These are phyloP conservation scores for Triops cancriformis DNA, from an alignment of 1,140 invertebrate genomes.

Conservation along the genomic window DNA sequence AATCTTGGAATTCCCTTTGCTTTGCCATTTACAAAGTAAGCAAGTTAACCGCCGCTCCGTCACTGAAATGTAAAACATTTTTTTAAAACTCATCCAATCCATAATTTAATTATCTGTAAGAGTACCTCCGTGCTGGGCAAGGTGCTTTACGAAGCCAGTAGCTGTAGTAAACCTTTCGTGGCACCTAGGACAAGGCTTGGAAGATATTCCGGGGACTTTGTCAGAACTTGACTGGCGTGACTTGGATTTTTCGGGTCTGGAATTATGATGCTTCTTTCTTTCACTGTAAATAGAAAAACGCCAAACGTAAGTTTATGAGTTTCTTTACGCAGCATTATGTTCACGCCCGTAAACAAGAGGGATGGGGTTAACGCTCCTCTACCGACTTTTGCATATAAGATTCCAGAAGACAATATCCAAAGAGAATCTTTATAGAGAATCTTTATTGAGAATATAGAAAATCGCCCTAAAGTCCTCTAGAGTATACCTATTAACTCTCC, in stretches of 20 bases:
- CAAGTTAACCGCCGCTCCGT: conserved; percentile 3
- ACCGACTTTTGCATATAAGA: no score
- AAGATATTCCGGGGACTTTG: conserved; percentile 20
- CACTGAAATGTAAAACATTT: not conserved
- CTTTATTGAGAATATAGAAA: no score
- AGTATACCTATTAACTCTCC: no score
- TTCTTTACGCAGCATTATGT: no score
- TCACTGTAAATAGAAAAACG: not conserved
- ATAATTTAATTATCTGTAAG: not conserved
- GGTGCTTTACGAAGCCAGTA: conserved; percentile 24
- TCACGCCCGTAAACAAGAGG: no score
- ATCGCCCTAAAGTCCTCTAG: no score
- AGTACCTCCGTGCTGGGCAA: conserved; percentile 19
- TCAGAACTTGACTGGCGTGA: not conserved
- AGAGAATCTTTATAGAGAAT: no score
- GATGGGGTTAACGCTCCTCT: no score
- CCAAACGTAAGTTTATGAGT: not conserved
- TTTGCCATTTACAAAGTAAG: conserved; percentile 16
- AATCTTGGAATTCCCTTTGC: not conserved
- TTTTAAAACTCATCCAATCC: not conserved
- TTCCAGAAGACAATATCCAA: no score
- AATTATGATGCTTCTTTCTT: not conserved
- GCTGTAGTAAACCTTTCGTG: conserved; percentile 23
- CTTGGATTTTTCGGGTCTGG: not conserved
- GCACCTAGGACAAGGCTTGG: conserved; percentile 25